Conservation (phyloP, 2,113 vertebrate genomes). For the Aptenodytes forsteri region DNA sequence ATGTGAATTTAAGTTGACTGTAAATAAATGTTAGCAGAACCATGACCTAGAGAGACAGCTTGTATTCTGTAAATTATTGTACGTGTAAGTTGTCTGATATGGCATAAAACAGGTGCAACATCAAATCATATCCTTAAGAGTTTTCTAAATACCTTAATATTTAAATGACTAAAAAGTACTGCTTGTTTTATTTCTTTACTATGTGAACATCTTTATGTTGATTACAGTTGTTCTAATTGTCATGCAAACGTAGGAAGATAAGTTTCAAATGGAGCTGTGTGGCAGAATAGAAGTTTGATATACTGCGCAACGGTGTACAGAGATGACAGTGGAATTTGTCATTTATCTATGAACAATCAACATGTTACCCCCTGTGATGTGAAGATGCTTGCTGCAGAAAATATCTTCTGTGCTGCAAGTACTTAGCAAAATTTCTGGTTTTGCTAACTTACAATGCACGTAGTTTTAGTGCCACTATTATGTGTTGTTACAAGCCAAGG, state of each 20-base stretch:
- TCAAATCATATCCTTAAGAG: background rate
- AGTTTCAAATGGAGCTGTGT: background rate
- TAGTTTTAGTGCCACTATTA: background rate
- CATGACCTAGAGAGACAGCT: background rate
- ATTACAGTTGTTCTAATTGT: background rate
- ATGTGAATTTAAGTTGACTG: background rate
- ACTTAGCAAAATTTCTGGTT: background rate
- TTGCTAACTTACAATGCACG: background rate
- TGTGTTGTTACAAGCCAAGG: background rate
- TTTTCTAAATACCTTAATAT: background rate
- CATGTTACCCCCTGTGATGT: accelerated
- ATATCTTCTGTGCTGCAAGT: background rate
- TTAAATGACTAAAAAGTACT: background rate
- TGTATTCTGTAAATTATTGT: background rate
- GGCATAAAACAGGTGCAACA: background rate
- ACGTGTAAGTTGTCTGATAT: background rate
- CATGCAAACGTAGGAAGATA: background rate
- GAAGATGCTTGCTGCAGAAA: background rate
- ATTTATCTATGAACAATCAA: background rate
- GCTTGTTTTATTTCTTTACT: background rate
- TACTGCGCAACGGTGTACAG: background rate
- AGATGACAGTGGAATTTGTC: background rate
- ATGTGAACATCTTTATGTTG: background rate
- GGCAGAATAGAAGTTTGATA: background rate
- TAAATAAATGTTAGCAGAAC: background rate